phyloP scores from a whole-genome alignment of 2,797 vertebrate genomes.

The Takifugu ocellatus region DNA sequence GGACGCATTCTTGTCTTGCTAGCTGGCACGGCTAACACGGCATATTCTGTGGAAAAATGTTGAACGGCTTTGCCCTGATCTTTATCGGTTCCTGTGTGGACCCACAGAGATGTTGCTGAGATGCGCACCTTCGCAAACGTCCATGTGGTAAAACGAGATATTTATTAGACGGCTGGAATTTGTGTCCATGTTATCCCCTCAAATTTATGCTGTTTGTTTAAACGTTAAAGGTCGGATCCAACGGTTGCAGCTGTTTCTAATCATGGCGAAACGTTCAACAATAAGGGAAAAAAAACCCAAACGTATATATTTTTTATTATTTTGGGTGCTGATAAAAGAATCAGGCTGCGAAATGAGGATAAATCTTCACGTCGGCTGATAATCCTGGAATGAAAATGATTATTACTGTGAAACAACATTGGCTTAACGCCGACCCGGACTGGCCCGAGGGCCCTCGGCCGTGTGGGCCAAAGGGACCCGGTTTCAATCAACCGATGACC shows the following conservation, averaged over 20 bases:
- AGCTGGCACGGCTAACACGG: too few species aligned
- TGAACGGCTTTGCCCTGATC: neutral
- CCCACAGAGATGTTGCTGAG: too few species aligned
- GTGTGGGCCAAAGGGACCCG: constrained; percentile 43
- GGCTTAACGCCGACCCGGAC: constrained; percentile 32
- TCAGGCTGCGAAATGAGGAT: too few species aligned
- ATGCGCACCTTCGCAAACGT: neutral
- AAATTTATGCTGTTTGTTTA: too few species aligned
- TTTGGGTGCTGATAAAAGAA: too few species aligned
- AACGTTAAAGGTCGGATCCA: too few species aligned
- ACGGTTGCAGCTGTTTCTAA: too few species aligned
- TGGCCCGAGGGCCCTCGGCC: constrained; percentile 32
- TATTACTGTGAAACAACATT: constrained; percentile 44
- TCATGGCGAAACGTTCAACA: too few species aligned
- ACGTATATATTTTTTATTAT: too few species aligned
- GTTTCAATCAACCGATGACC: constrained; percentile 62
- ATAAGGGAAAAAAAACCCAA: too few species aligned
- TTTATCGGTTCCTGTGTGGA: too few species aligned
- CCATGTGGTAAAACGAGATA: neutral
- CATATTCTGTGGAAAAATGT: neutral
- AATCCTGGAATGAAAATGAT: constrained; percentile 47
- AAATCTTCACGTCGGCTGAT: constrained; percentile 6
- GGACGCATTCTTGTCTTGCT: too few species aligned
- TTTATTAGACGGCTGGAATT: neutral
- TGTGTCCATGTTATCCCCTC: neutral